Evolutionary conservation across 1,140 invertebrate genomes (phyloP).

Genomic region (Drosophila kohkoa): DNA sequence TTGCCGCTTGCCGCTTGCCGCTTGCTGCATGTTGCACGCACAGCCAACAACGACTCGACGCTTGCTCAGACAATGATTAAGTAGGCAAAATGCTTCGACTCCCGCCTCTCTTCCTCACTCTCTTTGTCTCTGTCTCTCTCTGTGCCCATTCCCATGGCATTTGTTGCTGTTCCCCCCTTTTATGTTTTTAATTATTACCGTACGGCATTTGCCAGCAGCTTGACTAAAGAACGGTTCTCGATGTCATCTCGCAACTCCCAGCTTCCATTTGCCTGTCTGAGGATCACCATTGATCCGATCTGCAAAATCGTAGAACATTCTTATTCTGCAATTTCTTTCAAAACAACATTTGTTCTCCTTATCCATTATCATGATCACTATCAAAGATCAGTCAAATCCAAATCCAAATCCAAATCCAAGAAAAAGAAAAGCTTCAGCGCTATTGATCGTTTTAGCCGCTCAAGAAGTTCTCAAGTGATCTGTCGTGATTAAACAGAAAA

Average conservation of each 20-base stretch:
- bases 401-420: too few species aligned
- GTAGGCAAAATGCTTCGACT: conserved; percentile 71
- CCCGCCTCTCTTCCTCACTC: background rate
- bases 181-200: conserved; percentile 83
- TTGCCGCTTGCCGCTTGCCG: conserved; percentile 25
- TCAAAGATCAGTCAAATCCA: too few species aligned
- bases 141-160: conserved; percentile 51
- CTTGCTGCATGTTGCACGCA: conserved; percentile 77
- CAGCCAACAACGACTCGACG: conserved; percentile 32
- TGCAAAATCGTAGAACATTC: too few species aligned
- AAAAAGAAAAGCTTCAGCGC: background rate
- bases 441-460: conserved; percentile 15
- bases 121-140: conserved; percentile 10
- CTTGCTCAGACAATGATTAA: conserved; percentile 77
- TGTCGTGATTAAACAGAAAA: conserved; percentile 5
- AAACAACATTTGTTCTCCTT: conserved; percentile 23
- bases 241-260: too few species aligned
- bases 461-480: conserved; percentile 29
- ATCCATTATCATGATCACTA: conserved; percentile 2
- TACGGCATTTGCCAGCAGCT: conserved; percentile 67
- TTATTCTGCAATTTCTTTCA: too few species aligned
- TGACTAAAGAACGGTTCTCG: conserved; percentile 56
- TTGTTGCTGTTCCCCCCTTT: conserved; percentile 55
- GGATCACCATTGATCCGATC: too few species aligned
- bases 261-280: too few species aligned